Conservation (phyloP, 2,888 invertebrate genomes). For the Sinhomidia bicolor region DNA sequence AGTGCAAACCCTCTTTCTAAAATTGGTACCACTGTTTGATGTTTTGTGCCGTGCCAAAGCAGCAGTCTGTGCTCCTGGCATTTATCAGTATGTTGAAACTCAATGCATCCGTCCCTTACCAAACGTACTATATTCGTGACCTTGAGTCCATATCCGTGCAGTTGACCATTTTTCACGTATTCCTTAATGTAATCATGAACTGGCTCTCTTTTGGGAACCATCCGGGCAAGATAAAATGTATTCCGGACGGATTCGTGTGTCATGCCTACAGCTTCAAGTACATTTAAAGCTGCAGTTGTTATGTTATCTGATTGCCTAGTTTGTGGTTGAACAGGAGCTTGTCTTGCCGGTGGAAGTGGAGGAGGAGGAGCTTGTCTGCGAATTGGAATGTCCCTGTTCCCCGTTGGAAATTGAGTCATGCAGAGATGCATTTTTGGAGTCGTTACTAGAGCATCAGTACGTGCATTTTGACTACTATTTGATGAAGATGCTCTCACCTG, state of each 20-base stretch:
- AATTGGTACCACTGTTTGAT: neutral
- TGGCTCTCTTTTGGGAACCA: neutral
- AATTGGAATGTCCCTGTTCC: no score
- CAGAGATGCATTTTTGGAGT: no score
- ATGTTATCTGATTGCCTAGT: no score
- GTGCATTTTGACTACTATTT: no score
- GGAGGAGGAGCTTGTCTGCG: no score
- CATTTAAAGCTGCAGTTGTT: neutral
- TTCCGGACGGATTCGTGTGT: neutral
- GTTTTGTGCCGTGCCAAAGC: slow-evolving; percentile 47
- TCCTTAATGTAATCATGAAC: neutral
- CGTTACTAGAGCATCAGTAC: no score
- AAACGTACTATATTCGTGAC: neutral
- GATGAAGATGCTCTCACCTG: no score
- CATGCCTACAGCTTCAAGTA: neutral
- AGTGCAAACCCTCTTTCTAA: slow-evolving; percentile 5
- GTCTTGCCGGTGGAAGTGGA: no score
- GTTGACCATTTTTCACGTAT: slow-evolving; percentile 42
- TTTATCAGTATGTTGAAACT: neutral
- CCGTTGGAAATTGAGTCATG: no score
- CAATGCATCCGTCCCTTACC: neutral
- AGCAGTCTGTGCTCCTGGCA: neutral
- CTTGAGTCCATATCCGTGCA: slow-evolving; percentile 9
- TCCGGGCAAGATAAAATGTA: neutral
- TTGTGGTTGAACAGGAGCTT: no score